These are phyloP conservation scores for Ophion costatus DNA, from an alignment of 2,888 invertebrate species.

Conservation along the genomic window DNA sequence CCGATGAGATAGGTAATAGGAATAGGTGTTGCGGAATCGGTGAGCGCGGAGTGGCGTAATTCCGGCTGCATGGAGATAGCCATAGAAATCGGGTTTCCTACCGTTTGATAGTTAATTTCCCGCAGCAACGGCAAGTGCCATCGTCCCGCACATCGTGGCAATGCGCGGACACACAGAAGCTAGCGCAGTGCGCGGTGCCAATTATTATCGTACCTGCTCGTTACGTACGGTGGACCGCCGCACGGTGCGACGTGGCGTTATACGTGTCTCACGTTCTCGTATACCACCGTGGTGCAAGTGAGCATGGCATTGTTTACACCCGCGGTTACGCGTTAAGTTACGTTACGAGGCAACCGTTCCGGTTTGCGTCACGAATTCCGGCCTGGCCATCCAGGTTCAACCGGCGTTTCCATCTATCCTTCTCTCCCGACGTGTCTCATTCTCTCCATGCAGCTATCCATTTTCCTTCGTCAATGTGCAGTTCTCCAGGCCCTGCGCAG, in stretches of 20 bases:
- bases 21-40: conserved; percentile 50
- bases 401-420: conserved; percentile 46
- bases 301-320: conserved; percentile 70
- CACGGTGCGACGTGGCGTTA: conserved; percentile 47
- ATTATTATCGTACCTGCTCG: conserved; percentile 74
- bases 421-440: neutral
- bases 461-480: neutral
- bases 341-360: conserved; percentile 72
- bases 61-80: conserved; percentile 62
- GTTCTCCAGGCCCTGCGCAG: neutral
- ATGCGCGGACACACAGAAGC: conserved; percentile 9
- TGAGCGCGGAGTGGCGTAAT: conserved; percentile 52
- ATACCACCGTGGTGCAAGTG: conserved; percentile 47
- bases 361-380: conserved; percentile 71
- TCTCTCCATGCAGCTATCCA: neutral
- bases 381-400: conserved; percentile 60
- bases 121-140: conserved; percentile 46
- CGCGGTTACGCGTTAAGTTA: conserved; percentile 73
- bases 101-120: conserved; percentile 71
- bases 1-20: conserved; percentile 59
- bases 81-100: conserved; percentile 67
- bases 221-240: conserved; percentile 65
- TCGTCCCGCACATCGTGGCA: conserved; percentile 9
- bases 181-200: conserved; percentile 37
- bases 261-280: conserved; percentile 36